Conservation (phyloP, 2,888 invertebrate species). For the Drosophila limbata region DNA sequence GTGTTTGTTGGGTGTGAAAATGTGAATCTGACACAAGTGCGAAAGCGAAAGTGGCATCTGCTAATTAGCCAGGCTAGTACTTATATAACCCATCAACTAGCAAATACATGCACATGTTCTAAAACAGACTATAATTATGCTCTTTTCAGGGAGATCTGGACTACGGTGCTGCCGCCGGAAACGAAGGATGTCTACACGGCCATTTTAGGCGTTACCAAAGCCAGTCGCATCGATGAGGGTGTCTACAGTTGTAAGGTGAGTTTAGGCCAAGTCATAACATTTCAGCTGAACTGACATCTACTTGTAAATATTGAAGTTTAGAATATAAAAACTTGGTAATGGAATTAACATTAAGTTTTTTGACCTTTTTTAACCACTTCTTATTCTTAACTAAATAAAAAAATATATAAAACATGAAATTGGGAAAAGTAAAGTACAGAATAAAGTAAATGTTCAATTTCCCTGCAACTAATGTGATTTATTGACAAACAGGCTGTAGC, state of each 20-base stretch:
- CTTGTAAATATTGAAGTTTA: neutral
- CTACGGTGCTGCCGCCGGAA: slow-evolving; percentile 86
- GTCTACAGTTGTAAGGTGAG: slow-evolving; percentile 91
- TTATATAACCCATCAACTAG: slow-evolving; percentile 7
- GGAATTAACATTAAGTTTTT: too few relatives aligned
- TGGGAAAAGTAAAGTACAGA: neutral
- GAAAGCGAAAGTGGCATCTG: slow-evolving; percentile 56
- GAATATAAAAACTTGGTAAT: neutral
- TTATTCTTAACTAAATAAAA: neutral
- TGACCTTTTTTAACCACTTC: neutral
- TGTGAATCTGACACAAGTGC: slow-evolving; percentile 51
- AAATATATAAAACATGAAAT: neutral
- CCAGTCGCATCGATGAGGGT: slow-evolving; percentile 90
- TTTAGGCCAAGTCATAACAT: neutral
- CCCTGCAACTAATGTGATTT: slow-evolving; percentile 38
- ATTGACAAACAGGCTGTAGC: slow-evolving; percentile 13
- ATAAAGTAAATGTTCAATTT: slow-evolving; percentile 1
- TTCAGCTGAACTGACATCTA: too few relatives aligned
- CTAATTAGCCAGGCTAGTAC: slow-evolving; percentile 56
- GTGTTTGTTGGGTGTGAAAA: slow-evolving; percentile 57
- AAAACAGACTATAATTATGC: neutral
- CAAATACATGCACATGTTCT: neutral
- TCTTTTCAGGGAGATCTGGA: slow-evolving; percentile 89
- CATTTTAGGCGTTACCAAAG: slow-evolving; percentile 90
- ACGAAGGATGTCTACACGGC: slow-evolving; percentile 87